Base-by-base conservation (phyloP, 2,113 vertebrate genomes). In the Zosterops hypoxanthus region DNA sequence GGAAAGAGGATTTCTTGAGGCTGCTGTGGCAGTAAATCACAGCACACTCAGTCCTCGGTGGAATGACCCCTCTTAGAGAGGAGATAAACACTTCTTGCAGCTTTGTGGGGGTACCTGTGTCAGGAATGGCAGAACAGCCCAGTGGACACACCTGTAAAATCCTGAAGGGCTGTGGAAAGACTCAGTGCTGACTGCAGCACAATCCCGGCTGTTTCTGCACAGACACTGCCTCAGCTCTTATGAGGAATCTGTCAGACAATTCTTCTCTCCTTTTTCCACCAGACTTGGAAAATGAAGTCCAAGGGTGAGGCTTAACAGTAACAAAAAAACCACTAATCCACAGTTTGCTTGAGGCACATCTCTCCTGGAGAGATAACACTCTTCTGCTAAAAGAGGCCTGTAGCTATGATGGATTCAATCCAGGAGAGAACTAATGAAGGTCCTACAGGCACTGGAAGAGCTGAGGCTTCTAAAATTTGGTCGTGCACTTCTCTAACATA, bases 71-170 rank as follows among this genome's bases (percentile, higher is more conserved):
- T 69, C 61, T 72, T 8, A 19, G 8, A 29, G 24, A 68, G 46
- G 47, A 56, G 34, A 44, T 22, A n/a, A 68, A 41, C 55, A 16
- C 26, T 33, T 26, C 57, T n/a, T 66, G 63, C 47, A 83, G 61
- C 41, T 47, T 47, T 20, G 22, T 28, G 36, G 36, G 29, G n/a
- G 7, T 49, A 46, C 47, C 61, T 47, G 47, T 8, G 39, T 13
- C 47, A 20, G 0, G 0, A 61, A 19, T 0, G 2, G 50, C 72
- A 53, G 28, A 47, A 7, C 0, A 1, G 44, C 36, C 34, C 66
- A 25, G 8, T 1, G 31, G 57, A 8, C 21, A 78, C 34, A 63
- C n/a, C 36, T 44, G 69, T 28, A 25, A 81, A 68, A 71, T 9
- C 5, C 7, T 20, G 49, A 57, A 42, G 3, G 13, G 66, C 72